Conservation (phyloP, 2,888 invertebrate species). For the Sphinx pinastri region DNA sequence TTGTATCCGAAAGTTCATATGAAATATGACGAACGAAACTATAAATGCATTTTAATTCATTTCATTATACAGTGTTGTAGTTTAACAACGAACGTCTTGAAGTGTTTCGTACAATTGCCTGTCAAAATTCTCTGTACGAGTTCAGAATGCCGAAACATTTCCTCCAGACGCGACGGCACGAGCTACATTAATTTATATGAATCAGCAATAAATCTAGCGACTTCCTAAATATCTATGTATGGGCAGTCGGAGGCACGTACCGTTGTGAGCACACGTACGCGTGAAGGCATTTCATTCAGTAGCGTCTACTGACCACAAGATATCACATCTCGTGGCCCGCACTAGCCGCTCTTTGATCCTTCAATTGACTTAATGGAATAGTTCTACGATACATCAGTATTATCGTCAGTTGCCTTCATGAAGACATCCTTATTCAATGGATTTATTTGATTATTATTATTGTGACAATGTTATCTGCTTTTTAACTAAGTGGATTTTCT, state of each 20-base stretch:
- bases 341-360: conserved; percentile 56
- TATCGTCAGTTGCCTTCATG: conserved; percentile 46
- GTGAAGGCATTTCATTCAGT: conserved; percentile 55
- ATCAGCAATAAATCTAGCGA: conserved; percentile 22
- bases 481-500: too few species aligned
- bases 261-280: conserved; percentile 46
- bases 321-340: conserved; percentile 32
- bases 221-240: conserved; percentile 26
- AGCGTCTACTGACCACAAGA: conserved; percentile 27
- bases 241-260: conserved; percentile 38
- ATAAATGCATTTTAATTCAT: too few species aligned
- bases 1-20: neutral
- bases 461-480: neutral
- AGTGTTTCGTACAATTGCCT: neutral
- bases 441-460: conserved; percentile 25
- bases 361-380: conserved; percentile 74
- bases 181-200: conserved; percentile 24
- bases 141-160: conserved; percentile 1
- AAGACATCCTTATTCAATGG: conserved; percentile 46
- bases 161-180: conserved; percentile 16
- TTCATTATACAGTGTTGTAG: neutral
- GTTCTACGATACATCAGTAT: conserved; percentile 60
- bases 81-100: neutral
- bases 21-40: neutral
- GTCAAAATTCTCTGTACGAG: neutral